Evolutionary conservation across 1,140 invertebrate species (phyloP).

Genomic region (Acromyrmex charruanus): DNA sequence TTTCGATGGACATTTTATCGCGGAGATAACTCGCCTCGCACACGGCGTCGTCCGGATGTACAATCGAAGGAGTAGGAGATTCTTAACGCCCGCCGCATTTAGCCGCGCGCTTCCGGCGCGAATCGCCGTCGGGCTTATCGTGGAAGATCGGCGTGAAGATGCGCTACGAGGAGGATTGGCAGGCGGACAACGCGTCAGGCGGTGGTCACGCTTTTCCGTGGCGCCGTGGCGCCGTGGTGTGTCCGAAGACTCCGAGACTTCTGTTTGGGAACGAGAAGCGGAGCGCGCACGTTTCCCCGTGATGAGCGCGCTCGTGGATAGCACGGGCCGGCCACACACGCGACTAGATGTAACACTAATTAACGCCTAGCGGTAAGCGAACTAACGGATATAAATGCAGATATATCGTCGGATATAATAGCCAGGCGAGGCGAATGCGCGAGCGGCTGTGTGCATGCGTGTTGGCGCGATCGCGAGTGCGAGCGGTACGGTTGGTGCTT

Average conservation of each 20-base stretch:
- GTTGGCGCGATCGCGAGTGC: conserved; percentile 42
- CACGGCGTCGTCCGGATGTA: neutral
- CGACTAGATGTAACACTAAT: conserved; percentile 85
- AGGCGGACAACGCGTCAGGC: neutral
- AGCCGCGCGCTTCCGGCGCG: neutral
- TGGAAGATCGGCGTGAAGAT: too few species aligned
- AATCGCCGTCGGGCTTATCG: neutral
- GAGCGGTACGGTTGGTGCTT: conserved; percentile 40
- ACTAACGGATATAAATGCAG: conserved; percentile 79
- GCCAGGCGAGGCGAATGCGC: conserved; percentile 55
- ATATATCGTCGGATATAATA: conserved; percentile 80
- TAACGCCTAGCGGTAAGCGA: conserved; percentile 83
- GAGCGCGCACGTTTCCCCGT: conserved; percentile 54
- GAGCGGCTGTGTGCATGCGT: conserved; percentile 42
- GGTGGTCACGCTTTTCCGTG: conserved; percentile 57
- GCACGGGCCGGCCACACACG: conserved; percentile 86
- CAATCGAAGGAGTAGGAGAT: neutral
- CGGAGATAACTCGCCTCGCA: neutral
- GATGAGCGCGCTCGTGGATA: conserved; percentile 77
- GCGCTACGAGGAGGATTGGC: neutral
- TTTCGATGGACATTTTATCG: conserved; percentile 28
- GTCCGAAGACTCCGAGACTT: conserved; percentile 25
- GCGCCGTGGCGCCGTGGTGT: conserved; percentile 37
- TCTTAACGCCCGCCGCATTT: neutral
- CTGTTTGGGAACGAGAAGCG: conserved; percentile 10